Evolutionary conservation across 2,113 vertebrate species (phyloP), one percentile per base, ranked within the genome.

Genomic region (Pollimyrus isidori): DNA sequence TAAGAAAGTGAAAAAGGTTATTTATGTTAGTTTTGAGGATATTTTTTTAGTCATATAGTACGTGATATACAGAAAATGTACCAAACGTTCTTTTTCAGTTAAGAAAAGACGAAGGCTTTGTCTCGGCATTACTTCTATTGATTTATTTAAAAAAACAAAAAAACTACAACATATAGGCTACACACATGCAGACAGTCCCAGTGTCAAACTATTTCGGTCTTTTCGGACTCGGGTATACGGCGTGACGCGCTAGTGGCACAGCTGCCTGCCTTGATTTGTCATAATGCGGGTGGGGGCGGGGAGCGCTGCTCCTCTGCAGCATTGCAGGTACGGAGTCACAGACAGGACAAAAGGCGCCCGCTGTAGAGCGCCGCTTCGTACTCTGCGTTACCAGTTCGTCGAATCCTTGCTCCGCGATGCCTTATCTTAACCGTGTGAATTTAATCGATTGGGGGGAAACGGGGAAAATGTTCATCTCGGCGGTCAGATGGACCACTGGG

Each of bases 281-380:
- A 97, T 97, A 97, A 97, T 97, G 96, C 96, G 96, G 96, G 95
- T 95, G 95, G 95, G 94, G 95, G 95, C 94, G 95, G 94, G 94
- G 94, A 92, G 90, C 87, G 93, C 93, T 91, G 93, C 94, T 94
- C 69, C 94, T 96, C 96, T 96, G 96, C 96, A 96, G 96, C 96
- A 96, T 94, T 97, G 96, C 96, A 97, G 96, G 95, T 97, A 95
- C 94, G 94, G 95, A 95, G 94, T 93, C 95, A 95, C 94, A 93
- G 94, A 95, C 95, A 95, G 95, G 95, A 96, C 95, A 94, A 94
- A 95, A 92, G 85, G 50, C 85, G 26, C 49, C 80, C 6, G n/a
- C n/a, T 35, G 48, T 35, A 92, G 92, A 93, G 93, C 93, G 45
- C 92, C 48, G 91, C 91, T 90, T 46, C 82, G 46, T 23, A 69